Percentiles rank a stretch among this genome's conserved stretches.
These are phyloP conservation scores for Meda fulgida DNA, from an alignment of 2,797 vertebrate species.

Conservation along the genomic window DNA sequence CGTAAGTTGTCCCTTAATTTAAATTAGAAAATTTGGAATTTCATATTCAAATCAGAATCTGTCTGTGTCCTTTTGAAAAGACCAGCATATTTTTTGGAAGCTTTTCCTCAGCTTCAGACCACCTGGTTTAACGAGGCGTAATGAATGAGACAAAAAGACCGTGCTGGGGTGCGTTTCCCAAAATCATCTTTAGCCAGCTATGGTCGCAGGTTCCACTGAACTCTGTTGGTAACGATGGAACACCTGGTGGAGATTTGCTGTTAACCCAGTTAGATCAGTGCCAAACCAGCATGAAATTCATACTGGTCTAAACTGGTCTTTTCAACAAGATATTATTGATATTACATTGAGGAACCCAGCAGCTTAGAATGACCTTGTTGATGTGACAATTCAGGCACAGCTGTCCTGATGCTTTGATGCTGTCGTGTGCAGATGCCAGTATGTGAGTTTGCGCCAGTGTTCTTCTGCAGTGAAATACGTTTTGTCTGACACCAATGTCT, in stretches of 20 bases:
- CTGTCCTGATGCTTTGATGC: neutral
- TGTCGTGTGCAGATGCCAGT: neutral
- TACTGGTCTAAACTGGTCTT: neutral
- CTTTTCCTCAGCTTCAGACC: neutral
- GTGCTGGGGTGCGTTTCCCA: neutral
- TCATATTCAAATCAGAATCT: neutral
- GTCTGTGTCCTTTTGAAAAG: neutral
- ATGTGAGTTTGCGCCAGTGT: neutral
- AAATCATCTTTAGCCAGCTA: neutral
- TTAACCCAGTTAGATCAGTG: neutral
- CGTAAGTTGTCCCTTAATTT: constrained; percentile 76
- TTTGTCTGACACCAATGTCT: constrained; percentile 28
- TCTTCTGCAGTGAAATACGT: neutral
- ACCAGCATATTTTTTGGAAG: neutral
- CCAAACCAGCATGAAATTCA: neutral
- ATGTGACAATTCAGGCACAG: neutral
- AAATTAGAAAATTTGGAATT: neutral
- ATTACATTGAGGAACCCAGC: neutral
- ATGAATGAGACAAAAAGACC: neutral
- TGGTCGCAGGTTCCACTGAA: neutral
- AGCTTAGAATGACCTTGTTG: neutral
- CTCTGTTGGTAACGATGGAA: too few relatives aligned
- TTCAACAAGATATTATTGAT: neutral
- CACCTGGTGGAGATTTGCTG: neutral
- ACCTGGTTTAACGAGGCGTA: neutral